Conservation (phyloP, 2,113 vertebrate species). For the Chionomys nivalis region DNA sequence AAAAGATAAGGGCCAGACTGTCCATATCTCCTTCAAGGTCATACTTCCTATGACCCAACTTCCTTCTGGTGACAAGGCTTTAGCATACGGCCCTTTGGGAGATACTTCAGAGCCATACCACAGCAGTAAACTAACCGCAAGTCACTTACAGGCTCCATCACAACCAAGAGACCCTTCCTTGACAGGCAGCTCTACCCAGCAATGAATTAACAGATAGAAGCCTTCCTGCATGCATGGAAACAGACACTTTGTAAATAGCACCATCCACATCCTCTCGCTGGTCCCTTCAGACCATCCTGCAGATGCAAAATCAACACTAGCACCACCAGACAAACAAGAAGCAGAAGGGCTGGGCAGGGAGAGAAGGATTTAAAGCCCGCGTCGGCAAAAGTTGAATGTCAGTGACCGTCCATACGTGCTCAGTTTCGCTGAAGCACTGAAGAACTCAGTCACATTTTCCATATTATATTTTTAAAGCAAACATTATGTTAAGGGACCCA, state of each 20-base stretch:
- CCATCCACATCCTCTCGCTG: rapidly evolving
- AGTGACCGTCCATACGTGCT: not conserved
- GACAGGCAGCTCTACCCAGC: not conserved
- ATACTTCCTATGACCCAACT: not conserved
- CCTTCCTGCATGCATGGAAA: not conserved
- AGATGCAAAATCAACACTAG: not conserved
- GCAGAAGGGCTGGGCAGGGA: not conserved
- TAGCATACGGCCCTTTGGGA: not conserved
- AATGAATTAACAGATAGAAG: not conserved
- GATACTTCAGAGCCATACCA: not conserved
- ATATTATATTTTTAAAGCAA: not conserved
- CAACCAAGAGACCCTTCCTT: not conserved
- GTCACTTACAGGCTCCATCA: not conserved
- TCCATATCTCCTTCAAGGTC: not conserved
- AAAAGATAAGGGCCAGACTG: not conserved
- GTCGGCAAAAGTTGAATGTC: not conserved
- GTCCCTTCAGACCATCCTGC: not conserved
- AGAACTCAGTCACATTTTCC: not conserved
- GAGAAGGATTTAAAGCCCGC: not conserved
- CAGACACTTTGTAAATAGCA: not conserved
- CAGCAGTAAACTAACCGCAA: not conserved
- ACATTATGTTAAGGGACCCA: not conserved
- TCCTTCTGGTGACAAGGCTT: not conserved
- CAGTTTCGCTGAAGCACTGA: not conserved
- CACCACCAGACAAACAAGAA: not conserved